Base-by-base conservation (phyloP, 2,888 invertebrate species). In the Papilio elwesi region DNA sequence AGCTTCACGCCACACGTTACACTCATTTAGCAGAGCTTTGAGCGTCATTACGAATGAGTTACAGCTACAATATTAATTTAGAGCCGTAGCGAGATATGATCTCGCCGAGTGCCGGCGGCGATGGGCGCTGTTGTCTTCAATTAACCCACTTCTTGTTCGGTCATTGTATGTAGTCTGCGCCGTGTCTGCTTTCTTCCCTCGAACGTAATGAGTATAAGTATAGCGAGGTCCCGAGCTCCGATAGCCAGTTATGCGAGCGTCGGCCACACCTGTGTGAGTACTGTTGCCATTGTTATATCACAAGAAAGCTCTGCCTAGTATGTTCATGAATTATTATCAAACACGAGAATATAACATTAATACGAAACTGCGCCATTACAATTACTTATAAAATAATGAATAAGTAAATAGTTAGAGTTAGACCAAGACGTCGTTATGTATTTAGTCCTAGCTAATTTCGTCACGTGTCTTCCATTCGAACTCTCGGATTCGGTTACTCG, bases 131-230 rank as follows among this genome's bases (percentile, higher is more conserved):
- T 88, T 87, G 89, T 89, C 90, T 90, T 90, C 90, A 90, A 92
- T 93, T 93, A 92, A 92, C 92, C 92, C 88, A 92, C 86, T 89
- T 92, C 85, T 76, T 86, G 83, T 83, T 78, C 81, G 84, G 80
- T 86, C 88, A 90, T 90, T 92, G 91, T 92, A 83, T 86, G 79
- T 81, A 84, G 92, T 93, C 92, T 93, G 84, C 85, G 77, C 84
- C 87, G 87, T 90, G 92, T 92, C 92, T 93, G 90, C 92, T 93
- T 92, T 92, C 92, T 88, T 92, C 89, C 87, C 87, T 83, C 84
- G 82, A 80, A 66, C 74, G 77, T 76, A 76, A 87, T 87, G 85
- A 85, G 84, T 87, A 85, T 87, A 90, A 90, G 89, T 90, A 88
- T 87, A 86, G 87, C 83, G 84, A 85, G 83, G 82, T 83, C 79